Percentiles rank a stretch among this genome's conserved stretches.
phyloP scores from a whole-genome alignment of 2,888 invertebrate species.

The Eudasyphora cyanicolor region DNA sequence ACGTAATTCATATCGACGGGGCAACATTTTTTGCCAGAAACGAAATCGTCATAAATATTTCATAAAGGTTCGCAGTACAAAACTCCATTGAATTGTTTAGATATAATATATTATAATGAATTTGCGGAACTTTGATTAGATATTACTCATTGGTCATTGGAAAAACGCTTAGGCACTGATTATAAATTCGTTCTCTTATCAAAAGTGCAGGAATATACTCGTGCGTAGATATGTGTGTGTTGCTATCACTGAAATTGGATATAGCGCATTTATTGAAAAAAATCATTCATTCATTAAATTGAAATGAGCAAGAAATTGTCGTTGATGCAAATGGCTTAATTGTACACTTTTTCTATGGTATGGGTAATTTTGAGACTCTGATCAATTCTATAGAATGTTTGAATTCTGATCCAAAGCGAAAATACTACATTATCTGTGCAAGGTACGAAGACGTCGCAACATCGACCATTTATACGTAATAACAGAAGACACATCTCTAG shows the following conservation, averaged over 20 bases:
- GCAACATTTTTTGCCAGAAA: too few species aligned
- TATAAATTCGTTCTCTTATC: background rate
- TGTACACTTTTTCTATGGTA: too few species aligned
- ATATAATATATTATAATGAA: background rate
- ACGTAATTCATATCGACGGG: too few species aligned
- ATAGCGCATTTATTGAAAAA: background rate
- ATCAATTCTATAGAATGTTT: too few species aligned
- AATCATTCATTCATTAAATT: background rate
- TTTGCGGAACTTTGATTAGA: background rate
- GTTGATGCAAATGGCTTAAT: too few species aligned
- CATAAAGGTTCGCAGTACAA: background rate
- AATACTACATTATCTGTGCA: too few species aligned
- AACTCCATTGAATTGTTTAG: background rate
- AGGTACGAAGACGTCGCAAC: too few species aligned
- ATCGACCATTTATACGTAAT: too few species aligned
- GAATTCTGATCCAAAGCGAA: too few species aligned
- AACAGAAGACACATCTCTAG: too few species aligned
- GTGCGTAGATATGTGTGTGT: background rate
- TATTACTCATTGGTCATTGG: conserved; percentile 18
- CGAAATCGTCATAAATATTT: background rate
- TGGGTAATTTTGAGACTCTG: too few species aligned
- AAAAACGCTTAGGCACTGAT: conserved; percentile 7
- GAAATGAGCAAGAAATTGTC: background rate
- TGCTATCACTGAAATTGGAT: background rate
- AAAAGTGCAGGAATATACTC: background rate